phyloP scores from a whole-genome alignment of 2,888 invertebrate genomes.

The Baccha elongata region DNA sequence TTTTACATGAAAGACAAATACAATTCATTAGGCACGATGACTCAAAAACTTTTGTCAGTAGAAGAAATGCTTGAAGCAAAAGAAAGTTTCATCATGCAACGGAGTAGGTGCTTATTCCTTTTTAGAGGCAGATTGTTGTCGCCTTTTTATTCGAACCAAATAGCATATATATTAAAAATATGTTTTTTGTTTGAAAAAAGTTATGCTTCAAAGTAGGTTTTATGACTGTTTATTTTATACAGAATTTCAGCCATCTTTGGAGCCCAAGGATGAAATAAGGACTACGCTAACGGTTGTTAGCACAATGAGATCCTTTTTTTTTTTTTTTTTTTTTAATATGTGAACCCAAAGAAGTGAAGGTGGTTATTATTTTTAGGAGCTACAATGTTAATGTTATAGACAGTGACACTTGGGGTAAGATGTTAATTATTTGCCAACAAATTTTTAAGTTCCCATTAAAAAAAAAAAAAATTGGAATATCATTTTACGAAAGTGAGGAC shows the following conservation, averaged over 20 bases:
- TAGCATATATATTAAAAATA: not conserved
- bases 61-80: not conserved
- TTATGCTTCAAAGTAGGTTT: not conserved
- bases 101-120: not conserved
- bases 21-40: constrained; percentile 25
- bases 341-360: not conserved
- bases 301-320: not conserved
- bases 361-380: not conserved
- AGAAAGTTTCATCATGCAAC: constrained; percentile 24
- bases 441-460: no score
- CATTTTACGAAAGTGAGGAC: no score
- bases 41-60: constrained; percentile 13
- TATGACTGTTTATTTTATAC: constrained; percentile 18
- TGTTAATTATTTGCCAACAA: not conserved
- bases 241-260: not conserved
- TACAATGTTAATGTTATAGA: not conserved
- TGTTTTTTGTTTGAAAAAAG: not conserved
- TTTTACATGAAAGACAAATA: constrained; percentile 30
- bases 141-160: not conserved
- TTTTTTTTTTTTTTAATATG: not conserved
- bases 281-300: not conserved
- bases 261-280: not conserved
- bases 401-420: not conserved
- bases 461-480: no score
- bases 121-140: not conserved